Conservation (phyloP, 2,113 vertebrate genomes). For the Chloebia gouldiae region DNA sequence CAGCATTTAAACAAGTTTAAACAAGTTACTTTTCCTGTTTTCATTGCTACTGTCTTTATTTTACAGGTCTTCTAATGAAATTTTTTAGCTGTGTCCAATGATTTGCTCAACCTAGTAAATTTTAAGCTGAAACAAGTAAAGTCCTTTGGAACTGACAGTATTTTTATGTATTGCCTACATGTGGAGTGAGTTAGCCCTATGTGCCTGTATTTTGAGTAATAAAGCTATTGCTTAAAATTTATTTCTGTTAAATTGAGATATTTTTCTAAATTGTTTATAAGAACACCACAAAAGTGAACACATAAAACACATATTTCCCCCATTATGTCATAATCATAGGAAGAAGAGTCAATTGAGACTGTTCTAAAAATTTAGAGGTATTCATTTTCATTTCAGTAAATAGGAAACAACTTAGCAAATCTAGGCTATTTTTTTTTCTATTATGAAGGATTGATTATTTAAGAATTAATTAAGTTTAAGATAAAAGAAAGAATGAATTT, state of each 20-base stretch:
- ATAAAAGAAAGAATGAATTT: neutral
- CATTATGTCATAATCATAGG: neutral
- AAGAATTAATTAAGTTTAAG: neutral
- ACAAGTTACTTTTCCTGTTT: neutral
- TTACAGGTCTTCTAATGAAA: neutral
- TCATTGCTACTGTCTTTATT: neutral
- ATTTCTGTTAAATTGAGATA: neutral
- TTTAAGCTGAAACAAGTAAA: neutral
- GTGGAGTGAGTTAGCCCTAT: neutral
- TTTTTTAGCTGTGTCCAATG: neutral
- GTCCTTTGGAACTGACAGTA: neutral
- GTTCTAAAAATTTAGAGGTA: neutral
- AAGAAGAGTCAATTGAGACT: neutral
- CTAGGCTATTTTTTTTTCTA: neutral
- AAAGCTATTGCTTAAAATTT: neutral
- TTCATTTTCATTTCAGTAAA: neutral
- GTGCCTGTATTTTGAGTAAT: neutral
- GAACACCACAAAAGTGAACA: neutral
- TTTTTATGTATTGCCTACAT: neutral
- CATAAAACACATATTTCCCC: fast-evolving
- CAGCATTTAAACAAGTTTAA: neutral
- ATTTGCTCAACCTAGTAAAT: neutral
- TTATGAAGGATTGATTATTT: neutral
- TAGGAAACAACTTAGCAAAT: neutral
- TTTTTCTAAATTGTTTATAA: neutral